Base-by-base conservation (phyloP, 2,888 invertebrate genomes). In the Petrolisthes manimaculis region DNA sequence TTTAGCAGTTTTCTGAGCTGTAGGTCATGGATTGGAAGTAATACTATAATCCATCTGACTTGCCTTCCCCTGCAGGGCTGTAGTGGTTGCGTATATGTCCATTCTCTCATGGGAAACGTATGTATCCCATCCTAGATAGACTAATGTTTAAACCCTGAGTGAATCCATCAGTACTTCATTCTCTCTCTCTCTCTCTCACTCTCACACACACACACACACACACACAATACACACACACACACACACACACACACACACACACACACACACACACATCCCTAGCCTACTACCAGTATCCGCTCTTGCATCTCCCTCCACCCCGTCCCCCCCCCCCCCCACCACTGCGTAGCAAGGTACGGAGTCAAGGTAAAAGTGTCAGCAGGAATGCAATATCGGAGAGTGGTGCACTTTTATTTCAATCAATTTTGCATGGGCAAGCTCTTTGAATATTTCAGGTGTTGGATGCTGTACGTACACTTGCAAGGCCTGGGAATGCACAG, bases 361-460 rank as follows among this genome's bases (percentile, higher is more conserved):
- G 53, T 69, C 24, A 77, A 86, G 86, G 83, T 77, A 86, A 86
- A 86, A 86, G 86, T 86, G 86, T 86, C 82, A 86, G 86, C 69
- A 67, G 86, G 86, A 86, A 86, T 86, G 86, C 86, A 86, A 86
- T 86, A 86, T 86, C 79, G 86, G 86, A 83, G 86, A 86, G 86
- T 86, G 86, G 82, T 78, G 86, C 77, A 86, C 69, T 86, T 86
- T 86, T 86, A 86, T 86, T 86, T 86, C 86, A 86, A 86, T 86
- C 86, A 86, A 86, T 86, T 82, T 86, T 86, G 86, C 86, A 86
- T 86, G 86, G 86, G 86, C 77, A 83, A 83, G 86, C 86, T 86
- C 86, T 86, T 86, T 86, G 86, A 86, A 86, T 86, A 86, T 86
- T 86, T 86, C 79, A 86, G 86, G 86, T 67, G 86, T 61, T 83